These are phyloP conservation scores for Lampris megalopsis DNA, from an alignment of 2,113 vertebrate genomes.

Conservation along the genomic window DNA sequence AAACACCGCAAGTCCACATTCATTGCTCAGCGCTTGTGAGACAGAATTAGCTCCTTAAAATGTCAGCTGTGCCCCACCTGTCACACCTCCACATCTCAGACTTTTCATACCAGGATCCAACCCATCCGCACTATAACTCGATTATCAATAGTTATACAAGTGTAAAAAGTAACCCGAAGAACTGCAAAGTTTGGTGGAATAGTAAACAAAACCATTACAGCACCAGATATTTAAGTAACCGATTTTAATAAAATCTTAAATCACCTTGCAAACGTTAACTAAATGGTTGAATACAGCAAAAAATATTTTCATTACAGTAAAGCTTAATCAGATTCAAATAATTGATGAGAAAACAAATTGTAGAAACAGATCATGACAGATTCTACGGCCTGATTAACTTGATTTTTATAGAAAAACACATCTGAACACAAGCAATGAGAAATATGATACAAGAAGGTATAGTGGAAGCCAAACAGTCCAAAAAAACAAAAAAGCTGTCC, in stretches of 20 bases:
- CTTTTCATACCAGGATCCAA: background rate
- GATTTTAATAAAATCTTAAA: slow-evolving; percentile 29
- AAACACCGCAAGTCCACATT: slow-evolving; percentile 2
- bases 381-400: background rate
- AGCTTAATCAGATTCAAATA: background rate
- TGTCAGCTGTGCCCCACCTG: slow-evolving; percentile 65
- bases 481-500: background rate
- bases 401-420: background rate
- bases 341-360: background rate
- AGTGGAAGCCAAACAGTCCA: slow-evolving; percentile 36
- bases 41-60: slow-evolving; percentile 54
- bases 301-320: background rate
- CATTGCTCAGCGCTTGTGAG: slow-evolving; percentile 1
- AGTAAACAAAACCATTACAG: background rate
- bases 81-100: slow-evolving; percentile 7
- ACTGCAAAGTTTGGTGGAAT: background rate
- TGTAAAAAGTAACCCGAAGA: background rate
- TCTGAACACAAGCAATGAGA: background rate
- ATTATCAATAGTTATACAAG: background rate
- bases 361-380: background rate
- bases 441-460: slow-evolving; percentile 1
- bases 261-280: background rate
- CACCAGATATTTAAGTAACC: slow-evolving; percentile 11
- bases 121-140: background rate
- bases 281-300: background rate